Base-by-base conservation (phyloP, 2,888 invertebrate genomes). In the Synergus laeviventris region DNA sequence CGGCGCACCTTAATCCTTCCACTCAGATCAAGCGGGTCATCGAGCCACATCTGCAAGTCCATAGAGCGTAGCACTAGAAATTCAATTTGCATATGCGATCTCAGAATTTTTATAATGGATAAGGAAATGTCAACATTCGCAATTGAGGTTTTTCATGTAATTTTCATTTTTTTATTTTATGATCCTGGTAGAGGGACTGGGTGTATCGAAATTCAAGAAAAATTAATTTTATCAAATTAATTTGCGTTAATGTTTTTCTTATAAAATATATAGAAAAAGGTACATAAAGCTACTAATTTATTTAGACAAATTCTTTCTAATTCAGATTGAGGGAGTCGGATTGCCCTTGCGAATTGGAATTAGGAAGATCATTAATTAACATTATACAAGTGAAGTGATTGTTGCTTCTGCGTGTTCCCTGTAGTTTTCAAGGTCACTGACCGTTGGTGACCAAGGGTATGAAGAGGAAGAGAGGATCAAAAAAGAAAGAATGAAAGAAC, bases 391-490 rank as follows among this genome's bases (percentile, higher is more conserved):
- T 54, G 18, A n/a, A 54, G 18, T 18, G 8, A 54, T 18, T 8
- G 18, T 18, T 54, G 9, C 9, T 24, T 14, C 24, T 24, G 45
- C 7, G 42, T 66, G 16, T 45, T 45, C 45, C 66, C 42, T 24
- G 45, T 45, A 66, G 24, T 3, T 74, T 76, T 76, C 78, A 82
- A 84, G 86, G 83, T 86, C 85, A 81, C 74, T 85, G 86, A 86
- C 86, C 86, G 85, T 76, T 81, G 83, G 80, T 85, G 86, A 85
- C 83, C 83, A 86, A 83, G 83, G 80, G 80, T 73, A 75, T 54
- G 49, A 54, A 54, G 49, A 54, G 14, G 75, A 77, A 77, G 80
- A 81, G 24, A 2, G 59, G 59, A 24, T 59, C 24, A 18, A 21
- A 59, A 11, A 59, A 21, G 59, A 78, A 82, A 76, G 77, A 80